These are phyloP conservation scores for Nansenia antarctica DNA, from an alignment of 2,113 vertebrate genomes.

Conservation along the genomic window DNA sequence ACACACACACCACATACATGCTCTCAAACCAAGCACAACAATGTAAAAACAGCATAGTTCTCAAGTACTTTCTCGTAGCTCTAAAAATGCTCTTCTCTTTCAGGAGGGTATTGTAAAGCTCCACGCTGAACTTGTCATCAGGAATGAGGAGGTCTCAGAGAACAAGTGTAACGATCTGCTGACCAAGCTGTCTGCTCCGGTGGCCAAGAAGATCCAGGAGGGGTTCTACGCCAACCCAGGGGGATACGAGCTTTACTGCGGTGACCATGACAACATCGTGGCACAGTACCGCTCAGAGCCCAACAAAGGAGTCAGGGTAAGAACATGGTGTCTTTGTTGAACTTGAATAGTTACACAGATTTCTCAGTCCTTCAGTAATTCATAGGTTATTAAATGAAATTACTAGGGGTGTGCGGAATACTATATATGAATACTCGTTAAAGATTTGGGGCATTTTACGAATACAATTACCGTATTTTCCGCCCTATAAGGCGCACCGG, in stretches of 20 bases:
- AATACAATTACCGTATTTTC: too few relatives aligned
- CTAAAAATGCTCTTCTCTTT: background rate
- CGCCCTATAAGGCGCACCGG: too few relatives aligned
- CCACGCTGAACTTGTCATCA: slow-evolving; percentile 18
- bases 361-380: background rate
- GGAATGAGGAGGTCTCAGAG: slow-evolving; percentile 44
- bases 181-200: slow-evolving; percentile 11
- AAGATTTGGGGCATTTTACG: too few relatives aligned
- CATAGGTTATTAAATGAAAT: too few relatives aligned
- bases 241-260: slow-evolving; percentile 50
- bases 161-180: slow-evolving; percentile 40
- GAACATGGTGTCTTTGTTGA: background rate
- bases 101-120: slow-evolving; percentile 30
- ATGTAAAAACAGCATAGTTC: too few relatives aligned
- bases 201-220: slow-evolving; percentile 23
- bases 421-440: too few relatives aligned
- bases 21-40: background rate
- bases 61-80: slow-evolving; percentile 1
- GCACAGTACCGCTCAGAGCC: slow-evolving; percentile 27
- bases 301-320: slow-evolving; percentile 57
- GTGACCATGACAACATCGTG: slow-evolving; percentile 30
- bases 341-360: background rate
- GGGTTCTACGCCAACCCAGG: slow-evolving; percentile 45
- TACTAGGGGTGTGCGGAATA: too few relatives aligned
- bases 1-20: too few relatives aligned